Evolutionary conservation across 1,140 invertebrate species (phyloP).

Genomic region (Bombus consobrinus): DNA sequence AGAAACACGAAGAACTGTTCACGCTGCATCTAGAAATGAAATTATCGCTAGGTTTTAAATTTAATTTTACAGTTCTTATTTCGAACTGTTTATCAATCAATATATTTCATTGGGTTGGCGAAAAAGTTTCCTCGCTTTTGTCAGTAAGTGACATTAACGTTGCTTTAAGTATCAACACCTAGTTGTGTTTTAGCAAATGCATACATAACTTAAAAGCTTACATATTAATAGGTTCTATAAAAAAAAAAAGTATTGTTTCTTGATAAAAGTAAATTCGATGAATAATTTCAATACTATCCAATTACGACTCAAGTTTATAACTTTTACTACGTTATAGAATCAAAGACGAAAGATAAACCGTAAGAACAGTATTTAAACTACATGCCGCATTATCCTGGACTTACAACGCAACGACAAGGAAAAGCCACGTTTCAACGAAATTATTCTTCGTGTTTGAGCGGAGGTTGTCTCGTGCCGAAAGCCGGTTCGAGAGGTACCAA

Average conservation of each 20-base stretch:
- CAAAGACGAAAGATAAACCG: background rate
- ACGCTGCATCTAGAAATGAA: conserved; percentile 9
- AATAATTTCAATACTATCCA: background rate
- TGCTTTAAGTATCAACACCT: too few species aligned
- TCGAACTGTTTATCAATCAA: too few species aligned
- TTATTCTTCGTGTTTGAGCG: conserved; percentile 53
- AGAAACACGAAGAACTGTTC: conserved; percentile 1
- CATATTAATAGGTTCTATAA: background rate
- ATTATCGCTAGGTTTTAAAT: background rate
- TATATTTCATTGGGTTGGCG: too few species aligned
- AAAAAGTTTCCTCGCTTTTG: too few species aligned
- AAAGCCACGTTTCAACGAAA: background rate
- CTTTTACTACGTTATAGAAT: background rate
- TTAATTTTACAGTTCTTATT: background rate
- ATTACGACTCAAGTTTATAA: background rate
- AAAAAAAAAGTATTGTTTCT: background rate
- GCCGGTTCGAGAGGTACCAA: conserved; percentile 76
- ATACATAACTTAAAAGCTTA: too few species aligned
- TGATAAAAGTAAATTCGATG: background rate
- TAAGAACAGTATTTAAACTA: conserved; percentile 7
- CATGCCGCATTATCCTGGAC: conserved; percentile 25
- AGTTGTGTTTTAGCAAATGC: too few species aligned
- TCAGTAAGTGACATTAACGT: too few species aligned
- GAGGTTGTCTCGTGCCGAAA: conserved; percentile 74
- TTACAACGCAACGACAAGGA: background rate